Evolutionary conservation across 2,113 vertebrate genomes (phyloP).

Genomic region (Spea multiplicata): DNA sequence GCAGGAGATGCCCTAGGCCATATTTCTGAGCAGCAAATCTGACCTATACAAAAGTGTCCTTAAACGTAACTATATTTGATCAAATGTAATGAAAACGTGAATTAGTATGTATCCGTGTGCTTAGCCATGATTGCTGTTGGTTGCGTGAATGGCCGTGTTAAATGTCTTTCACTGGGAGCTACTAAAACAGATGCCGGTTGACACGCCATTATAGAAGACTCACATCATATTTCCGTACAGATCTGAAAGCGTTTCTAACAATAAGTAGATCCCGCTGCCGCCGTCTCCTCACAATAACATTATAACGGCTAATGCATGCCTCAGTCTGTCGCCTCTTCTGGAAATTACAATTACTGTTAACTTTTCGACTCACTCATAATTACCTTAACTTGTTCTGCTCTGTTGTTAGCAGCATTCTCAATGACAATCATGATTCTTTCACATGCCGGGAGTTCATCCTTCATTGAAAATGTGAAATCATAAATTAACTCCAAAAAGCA

Average conservation of each 20-base stretch:
- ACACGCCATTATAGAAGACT: too few relatives aligned
- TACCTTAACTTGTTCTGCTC: not conserved
- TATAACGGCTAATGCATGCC: not conserved
- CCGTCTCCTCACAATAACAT: not conserved
- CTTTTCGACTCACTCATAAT: not conserved
- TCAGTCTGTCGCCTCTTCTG: not conserved
- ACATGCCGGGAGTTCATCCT: not conserved
- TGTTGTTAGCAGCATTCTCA: not conserved
- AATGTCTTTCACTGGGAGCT: too few relatives aligned
- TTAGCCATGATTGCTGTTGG: too few relatives aligned
- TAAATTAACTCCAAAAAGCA: not conserved
- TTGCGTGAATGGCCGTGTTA: too few relatives aligned
- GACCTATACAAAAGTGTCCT: too few relatives aligned
- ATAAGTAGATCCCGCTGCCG: not conserved
- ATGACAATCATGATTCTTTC: constrained; percentile 8
- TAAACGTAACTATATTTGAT: too few relatives aligned
- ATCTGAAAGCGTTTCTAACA: not conserved
- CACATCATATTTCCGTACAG: too few relatives aligned
- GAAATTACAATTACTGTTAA: not conserved
- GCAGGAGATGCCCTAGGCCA: too few relatives aligned
- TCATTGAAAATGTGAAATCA: constrained; percentile 3
- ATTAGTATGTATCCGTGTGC: too few relatives aligned
- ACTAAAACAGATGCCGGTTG: too few relatives aligned
- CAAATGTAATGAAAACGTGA: too few relatives aligned
- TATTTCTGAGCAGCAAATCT: too few relatives aligned